These are phyloP conservation scores for Lepilemur septentrionalis DNA, from an alignment of 2,797 vertebrate species.

Conservation along the genomic window DNA sequence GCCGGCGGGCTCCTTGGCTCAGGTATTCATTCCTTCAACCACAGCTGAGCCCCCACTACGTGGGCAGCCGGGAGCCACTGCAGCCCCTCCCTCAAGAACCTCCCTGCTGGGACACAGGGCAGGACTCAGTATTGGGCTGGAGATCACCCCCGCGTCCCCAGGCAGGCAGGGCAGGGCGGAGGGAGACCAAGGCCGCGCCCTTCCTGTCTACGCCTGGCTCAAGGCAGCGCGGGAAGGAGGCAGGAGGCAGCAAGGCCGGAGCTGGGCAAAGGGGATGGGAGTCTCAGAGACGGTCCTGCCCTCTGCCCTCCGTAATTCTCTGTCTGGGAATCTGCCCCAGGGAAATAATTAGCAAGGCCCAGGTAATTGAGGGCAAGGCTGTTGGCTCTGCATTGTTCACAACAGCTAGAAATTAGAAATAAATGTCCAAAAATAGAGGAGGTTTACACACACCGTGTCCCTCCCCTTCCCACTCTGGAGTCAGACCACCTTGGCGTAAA, in stretches of 20 bases:
- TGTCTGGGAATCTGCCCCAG: slow-evolving; percentile 30
- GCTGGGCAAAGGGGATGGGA: background rate
- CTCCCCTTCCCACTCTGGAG: background rate
- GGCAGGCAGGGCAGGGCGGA: fast-evolving
- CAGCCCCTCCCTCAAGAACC: background rate
- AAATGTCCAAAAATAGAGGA: background rate
- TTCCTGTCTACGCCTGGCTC: background rate
- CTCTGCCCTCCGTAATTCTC: slow-evolving; percentile 36
- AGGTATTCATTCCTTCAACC: background rate
- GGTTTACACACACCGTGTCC: fast-evolving
- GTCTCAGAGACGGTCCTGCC: background rate
- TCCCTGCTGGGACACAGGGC: background rate
- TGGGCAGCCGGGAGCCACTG: background rate
- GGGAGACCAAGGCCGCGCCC: background rate
- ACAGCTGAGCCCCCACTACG: background rate
- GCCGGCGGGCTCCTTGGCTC: background rate
- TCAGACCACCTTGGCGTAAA: fast-evolving
- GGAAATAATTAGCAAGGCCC: slow-evolving; percentile 46
- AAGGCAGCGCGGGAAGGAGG: slow-evolving; percentile 3
- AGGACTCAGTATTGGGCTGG: background rate
- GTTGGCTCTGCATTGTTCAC: background rate
- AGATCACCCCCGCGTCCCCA: background rate
- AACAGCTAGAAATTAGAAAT: background rate
- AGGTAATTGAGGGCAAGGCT: fast-evolving
- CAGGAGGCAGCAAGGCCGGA: background rate